These are phyloP conservation scores for Nautilus pompilius DNA, from an alignment of 1,140 invertebrate species.

Conservation along the genomic window DNA sequence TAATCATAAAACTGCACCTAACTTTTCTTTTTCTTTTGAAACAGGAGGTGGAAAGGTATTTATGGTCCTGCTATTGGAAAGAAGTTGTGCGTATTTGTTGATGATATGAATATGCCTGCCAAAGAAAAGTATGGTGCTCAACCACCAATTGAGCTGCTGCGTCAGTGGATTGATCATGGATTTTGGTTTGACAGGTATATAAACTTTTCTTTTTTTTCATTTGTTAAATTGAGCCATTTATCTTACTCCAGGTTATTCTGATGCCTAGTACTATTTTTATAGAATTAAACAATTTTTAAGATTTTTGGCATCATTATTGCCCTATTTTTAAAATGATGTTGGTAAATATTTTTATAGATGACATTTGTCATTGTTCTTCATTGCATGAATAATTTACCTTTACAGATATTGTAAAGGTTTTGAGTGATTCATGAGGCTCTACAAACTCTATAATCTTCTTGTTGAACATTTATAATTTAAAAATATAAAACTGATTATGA, in stretches of 20 bases:
- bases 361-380: too few relatives aligned
- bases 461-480: too few relatives aligned
- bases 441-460: too few relatives aligned
- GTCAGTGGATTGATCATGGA: conserved; percentile 54
- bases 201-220: not conserved
- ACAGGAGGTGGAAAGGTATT: conserved; percentile 47
- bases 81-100: conserved; percentile 52
- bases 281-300: too few relatives aligned
- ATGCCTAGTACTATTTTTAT: not conserved
- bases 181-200: conserved; percentile 55
- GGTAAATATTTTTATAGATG: too few relatives aligned
- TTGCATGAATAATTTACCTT: too few relatives aligned
- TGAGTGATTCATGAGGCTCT: too few relatives aligned
- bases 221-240: not conserved
- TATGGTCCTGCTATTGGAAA: conserved; percentile 50
- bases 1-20: not conserved
- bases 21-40: conserved; percentile 6
- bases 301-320: too few relatives aligned
- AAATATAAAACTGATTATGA: too few relatives aligned
- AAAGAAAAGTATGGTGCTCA: conserved; percentile 56
- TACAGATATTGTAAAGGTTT: too few relatives aligned
- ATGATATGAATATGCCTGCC: conserved; percentile 57
- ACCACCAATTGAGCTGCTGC: conserved; percentile 53
- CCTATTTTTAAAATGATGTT: too few relatives aligned
- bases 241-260: not conserved